Base-by-base conservation (phyloP, 2,797 vertebrate genomes). In the Tauraco hartlaubi region DNA sequence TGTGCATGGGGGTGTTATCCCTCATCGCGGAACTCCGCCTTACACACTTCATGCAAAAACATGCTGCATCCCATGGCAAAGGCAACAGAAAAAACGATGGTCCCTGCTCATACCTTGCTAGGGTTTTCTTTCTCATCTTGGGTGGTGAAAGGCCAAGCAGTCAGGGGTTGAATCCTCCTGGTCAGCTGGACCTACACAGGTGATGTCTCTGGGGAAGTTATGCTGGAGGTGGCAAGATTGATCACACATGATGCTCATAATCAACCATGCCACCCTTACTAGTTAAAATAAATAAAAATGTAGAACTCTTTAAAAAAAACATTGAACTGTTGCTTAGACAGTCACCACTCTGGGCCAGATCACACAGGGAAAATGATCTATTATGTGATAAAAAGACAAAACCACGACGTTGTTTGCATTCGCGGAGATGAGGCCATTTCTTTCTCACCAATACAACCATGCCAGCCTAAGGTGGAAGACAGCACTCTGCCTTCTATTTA, bases 91-190 rank as follows among this genome's bases (percentile, higher is more conserved):
- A 71, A 41, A 75, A n/a, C 0, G 33, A 16, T 2, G 12, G 44
- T 7, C 92, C 44, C 58, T 77, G 52, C 25, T 69, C 35, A 63
- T 44, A 37, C 52, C 4, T 5, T 15, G 16, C 8, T 15, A 46
- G 54, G 43, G 69, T 67, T 87, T 95, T 82, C 71, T 31, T 59
- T 74, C 56, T 61, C 52, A 68, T 55, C 61, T 59, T 23, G n/a
- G 11, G 6, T 35, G 28, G 16, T 15, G 22, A 73, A 94, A 85
- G 31, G 59, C 39, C 77, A 89, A 69, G 39, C 9, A 73, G 10
- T 9, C 37, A 44, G 12, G 23, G 58, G 3, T 4, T 59, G 46
- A 58, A 79, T 52, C 25, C 49, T 43, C 25, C 55, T 4, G 18
- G 49, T 22, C 49, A 80, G 31, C 12, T 82, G 74, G 79, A 63